Evolutionary conservation across 2,888 invertebrate species (phyloP), one percentile per base, ranked within the genome.

Genomic region (Drosophila birchii): DNA sequence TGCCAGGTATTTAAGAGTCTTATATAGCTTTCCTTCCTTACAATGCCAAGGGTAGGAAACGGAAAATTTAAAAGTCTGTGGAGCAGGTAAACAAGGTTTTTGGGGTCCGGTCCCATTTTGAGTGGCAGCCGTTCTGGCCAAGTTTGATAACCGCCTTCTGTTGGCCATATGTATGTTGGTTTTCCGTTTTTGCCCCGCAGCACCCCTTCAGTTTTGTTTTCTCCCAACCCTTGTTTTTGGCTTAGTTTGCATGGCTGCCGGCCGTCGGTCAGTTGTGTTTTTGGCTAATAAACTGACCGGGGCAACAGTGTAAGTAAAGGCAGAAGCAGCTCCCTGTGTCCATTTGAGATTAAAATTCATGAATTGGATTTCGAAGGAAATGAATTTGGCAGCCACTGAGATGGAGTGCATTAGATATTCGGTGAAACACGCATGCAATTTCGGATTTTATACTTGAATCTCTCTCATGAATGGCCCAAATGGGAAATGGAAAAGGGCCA

Each of bases 301-400:
- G n/a, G 43, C 59, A 44, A 23, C 23, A 41, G 41, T 53, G 74
- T 56, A 47, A 47, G 47, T 47, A 47, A 47, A 12, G 29, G 29
- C 47, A 34, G 49, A 23, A 23, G 26, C n/a, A 34, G 34, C n/a
- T 20, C 63, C 63, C n/a, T 54, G 54, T 75, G 70, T 80, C 74
- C 74, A 69, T 66, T 80, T 61, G 20, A 62, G 81, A 86, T 86
- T 74, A 83, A 66, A 78, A 69, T 68, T 76, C 63, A 86, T 79
- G 81, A 79, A 82, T 78, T 64, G 66, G 69, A 66, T 76, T 76
- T 75, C 23, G 56, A 53, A 51, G 41, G 8, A 79, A 71, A 71
- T 68, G 66, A 68, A 80, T 76, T 85, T 57, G 54, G 32, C 69
- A 61, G 49, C 39, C 8, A 43, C 39, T 26, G 56, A n/a, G 56